Evolutionary conservation across 2,888 invertebrate species (phyloP).

Genomic region (Apotomis turbidana): DNA sequence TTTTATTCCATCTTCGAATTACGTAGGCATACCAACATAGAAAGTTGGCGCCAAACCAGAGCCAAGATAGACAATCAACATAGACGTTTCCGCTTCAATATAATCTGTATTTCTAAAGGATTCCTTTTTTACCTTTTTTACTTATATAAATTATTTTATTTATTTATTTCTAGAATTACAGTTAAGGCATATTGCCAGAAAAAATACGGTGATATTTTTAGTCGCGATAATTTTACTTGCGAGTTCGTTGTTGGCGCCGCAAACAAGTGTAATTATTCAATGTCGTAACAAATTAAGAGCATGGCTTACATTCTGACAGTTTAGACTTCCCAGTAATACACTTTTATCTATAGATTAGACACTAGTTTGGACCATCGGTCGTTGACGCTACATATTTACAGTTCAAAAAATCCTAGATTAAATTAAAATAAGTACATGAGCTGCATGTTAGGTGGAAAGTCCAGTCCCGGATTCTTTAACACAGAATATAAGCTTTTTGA

Average conservation of each 20-base stretch:
- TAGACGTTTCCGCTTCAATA: constrained; percentile 32
- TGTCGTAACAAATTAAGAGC: neutral
- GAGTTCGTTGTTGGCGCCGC: neutral
- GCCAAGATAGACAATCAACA: constrained; percentile 23
- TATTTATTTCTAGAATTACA: neutral
- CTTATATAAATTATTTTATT: neutral
- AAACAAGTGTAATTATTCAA: neutral
- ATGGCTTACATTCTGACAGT: neutral
- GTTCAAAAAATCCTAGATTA: too few relatives aligned
- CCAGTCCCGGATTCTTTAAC: too few relatives aligned
- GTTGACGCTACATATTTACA: too few relatives aligned
- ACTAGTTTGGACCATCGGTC: too few relatives aligned
- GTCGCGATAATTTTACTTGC: neutral
- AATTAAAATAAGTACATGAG: too few relatives aligned
- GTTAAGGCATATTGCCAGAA: constrained; percentile 15
- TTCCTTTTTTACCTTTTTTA: neutral
- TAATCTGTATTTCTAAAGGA: constrained; percentile 25
- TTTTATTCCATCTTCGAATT: constrained; percentile 22
- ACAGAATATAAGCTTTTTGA: too few relatives aligned
- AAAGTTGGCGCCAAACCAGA: constrained; percentile 41
- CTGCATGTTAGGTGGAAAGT: too few relatives aligned
- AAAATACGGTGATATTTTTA: constrained; percentile 8
- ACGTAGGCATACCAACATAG: constrained; percentile 39
- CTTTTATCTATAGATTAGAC: too few relatives aligned
- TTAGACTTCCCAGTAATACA: neutral